A percentile compares a stretch with the other conserved stretches of the same genome.
These are phyloP conservation scores for Ametastegia equiseti DNA, from an alignment of 2,888 invertebrate genomes.

Conservation along the genomic window DNA sequence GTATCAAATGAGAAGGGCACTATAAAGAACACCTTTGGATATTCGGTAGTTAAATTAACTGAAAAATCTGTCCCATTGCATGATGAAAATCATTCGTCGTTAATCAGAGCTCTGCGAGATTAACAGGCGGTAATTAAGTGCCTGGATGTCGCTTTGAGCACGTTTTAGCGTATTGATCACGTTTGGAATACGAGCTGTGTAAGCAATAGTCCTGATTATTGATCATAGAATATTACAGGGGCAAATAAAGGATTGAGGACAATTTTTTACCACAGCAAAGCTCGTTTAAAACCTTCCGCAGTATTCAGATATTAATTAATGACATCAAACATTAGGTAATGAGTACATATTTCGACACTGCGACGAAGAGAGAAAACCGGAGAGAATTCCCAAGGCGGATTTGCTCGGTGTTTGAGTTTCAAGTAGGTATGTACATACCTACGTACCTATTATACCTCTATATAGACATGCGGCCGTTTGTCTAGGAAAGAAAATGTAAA, in stretches of 20 bases:
- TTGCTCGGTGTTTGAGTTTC: conserved; percentile 1
- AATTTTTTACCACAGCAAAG: too few relatives aligned
- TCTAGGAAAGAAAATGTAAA: not conserved
- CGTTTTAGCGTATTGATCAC: not conserved
- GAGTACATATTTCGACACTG: not conserved
- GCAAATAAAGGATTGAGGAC: too few relatives aligned
- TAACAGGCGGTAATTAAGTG: conserved; percentile 12
- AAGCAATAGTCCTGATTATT: not conserved
- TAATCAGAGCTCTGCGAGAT: not conserved
- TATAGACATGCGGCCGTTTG: not conserved
- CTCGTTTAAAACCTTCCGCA: not conserved
- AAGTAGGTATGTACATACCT: not conserved
- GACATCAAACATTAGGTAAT: not conserved
- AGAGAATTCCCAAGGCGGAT: not conserved
- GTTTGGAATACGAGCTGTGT: not conserved
- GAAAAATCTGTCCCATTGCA: too few relatives aligned
- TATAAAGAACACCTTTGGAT: too few relatives aligned
- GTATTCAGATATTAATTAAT: not conserved
- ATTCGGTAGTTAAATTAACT: too few relatives aligned
- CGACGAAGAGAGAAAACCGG: not conserved
- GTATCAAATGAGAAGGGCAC: not conserved
- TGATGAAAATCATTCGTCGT: not conserved
- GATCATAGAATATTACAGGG: not conserved
- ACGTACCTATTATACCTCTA: not conserved
- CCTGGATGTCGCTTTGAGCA: not conserved